Conservation (phyloP, 1,140 invertebrate species). For the Drosophila mayri region DNA sequence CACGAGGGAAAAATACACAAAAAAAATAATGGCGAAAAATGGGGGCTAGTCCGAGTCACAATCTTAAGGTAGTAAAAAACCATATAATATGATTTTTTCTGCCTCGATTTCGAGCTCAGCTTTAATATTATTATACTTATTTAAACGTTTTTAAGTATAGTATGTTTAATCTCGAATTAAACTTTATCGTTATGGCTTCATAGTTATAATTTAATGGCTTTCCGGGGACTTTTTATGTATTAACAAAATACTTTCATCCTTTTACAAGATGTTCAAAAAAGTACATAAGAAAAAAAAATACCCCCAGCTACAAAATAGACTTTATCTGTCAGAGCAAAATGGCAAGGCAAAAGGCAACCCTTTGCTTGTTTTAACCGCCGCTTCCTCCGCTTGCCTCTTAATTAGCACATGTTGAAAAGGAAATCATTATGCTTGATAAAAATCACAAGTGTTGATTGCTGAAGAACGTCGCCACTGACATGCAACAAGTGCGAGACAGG, state of each 20-base stretch:
- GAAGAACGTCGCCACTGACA: slow-evolving; percentile 57
- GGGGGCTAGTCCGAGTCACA: slow-evolving; percentile 45
- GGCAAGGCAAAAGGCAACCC: slow-evolving; percentile 20
- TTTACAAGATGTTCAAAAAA: background rate
- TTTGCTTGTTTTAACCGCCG: slow-evolving; percentile 28
- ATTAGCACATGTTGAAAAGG: slow-evolving; percentile 82
- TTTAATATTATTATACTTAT: no score
- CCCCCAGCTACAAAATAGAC: background rate
- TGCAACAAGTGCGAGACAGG: slow-evolving; percentile 77
- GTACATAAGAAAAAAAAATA: background rate
- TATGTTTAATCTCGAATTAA: background rate
- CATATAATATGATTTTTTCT: background rate
- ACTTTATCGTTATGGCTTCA: background rate
- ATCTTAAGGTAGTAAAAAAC: background rate
- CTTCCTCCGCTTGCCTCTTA: slow-evolving; percentile 52
- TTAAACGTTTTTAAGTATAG: background rate
- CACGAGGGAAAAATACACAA: background rate
- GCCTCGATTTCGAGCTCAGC: no score
- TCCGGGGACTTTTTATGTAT: background rate
- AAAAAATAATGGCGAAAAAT: slow-evolving; percentile 37
- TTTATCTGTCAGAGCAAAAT: slow-evolving; percentile 10
- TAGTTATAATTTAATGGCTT: background rate
- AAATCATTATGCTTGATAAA: slow-evolving; percentile 82
- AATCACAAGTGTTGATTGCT: slow-evolving; percentile 82
- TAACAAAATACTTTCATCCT: slow-evolving; percentile 3